Conservation (phyloP, 2,113 vertebrate species). For the Patagioenas fasciata region DNA sequence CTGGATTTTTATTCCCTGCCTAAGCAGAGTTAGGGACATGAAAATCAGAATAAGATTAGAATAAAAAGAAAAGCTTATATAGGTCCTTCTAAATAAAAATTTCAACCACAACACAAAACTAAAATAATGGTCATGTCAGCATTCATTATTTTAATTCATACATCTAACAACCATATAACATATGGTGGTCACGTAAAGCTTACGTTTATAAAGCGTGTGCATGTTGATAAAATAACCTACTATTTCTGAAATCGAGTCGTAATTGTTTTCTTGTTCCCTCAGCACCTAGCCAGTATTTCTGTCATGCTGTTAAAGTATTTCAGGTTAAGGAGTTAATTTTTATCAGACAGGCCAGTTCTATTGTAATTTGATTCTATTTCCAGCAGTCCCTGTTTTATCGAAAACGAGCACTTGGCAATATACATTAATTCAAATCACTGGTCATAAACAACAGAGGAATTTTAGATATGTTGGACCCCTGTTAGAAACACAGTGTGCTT, state of each 20-base stretch:
- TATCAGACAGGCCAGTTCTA: neutral
- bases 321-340: neutral
- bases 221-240: neutral
- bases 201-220: neutral
- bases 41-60: neutral
- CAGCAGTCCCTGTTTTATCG: neutral
- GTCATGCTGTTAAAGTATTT: neutral
- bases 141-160: neutral
- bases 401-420: constrained; percentile 40
- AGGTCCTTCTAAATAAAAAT: neutral
- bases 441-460: constrained; percentile 43
- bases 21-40: neutral
- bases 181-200: neutral
- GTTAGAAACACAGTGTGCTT: constrained; percentile 2
- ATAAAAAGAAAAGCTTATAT: neutral
- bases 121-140: neutral
- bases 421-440: neutral
- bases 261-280: neutral
- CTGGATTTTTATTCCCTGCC: neutral
- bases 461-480: constrained; percentile 5
- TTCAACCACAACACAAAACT: neutral
- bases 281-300: neutral
- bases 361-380: neutral
- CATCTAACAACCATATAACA: neutral
- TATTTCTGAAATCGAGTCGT: neutral